A percentile compares a stretch with the other conserved stretches of the same genome.
Conservation (phyloP, 2,797 vertebrate species). For the Peromyscus melanophrys region DNA sequence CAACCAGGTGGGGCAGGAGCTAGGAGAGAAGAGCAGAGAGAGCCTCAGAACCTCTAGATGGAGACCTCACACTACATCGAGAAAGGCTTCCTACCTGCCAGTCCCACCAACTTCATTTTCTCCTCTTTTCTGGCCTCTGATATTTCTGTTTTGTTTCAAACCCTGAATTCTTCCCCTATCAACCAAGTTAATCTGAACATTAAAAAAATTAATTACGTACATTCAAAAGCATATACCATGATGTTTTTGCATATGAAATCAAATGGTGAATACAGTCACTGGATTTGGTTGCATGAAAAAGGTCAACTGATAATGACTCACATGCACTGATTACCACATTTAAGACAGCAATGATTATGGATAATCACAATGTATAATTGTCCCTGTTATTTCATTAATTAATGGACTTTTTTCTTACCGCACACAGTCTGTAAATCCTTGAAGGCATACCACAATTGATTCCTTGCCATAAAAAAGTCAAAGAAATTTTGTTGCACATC, state of each 20-base stretch:
- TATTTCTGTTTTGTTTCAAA: background rate
- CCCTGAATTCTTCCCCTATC: background rate
- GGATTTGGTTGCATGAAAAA: background rate
- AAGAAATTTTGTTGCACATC: background rate
- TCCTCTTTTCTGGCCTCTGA: background rate
- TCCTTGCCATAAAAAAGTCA: background rate
- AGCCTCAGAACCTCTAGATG: fast-evolving
- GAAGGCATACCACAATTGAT: background rate
- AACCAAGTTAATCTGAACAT: background rate
- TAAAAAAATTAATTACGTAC: background rate
- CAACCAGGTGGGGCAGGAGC: background rate
- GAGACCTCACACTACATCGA: background rate
- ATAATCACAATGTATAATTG: slow-evolving; percentile 9
- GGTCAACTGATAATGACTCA: background rate
- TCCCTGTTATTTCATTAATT: slow-evolving; percentile 32
- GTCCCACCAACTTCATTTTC: background rate
- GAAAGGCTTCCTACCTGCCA: background rate
- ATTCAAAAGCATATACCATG: background rate
- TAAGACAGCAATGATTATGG: slow-evolving; percentile 5
- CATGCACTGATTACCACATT: background rate
- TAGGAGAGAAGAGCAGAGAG: background rate
- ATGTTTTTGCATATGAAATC: background rate
- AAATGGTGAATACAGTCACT: background rate
- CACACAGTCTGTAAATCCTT: background rate
- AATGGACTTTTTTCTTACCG: slow-evolving; percentile 10